Evolutionary conservation across 2,888 invertebrate species (phyloP), one percentile per base, ranked within the genome.

Genomic region (Mythimna ferrago): DNA sequence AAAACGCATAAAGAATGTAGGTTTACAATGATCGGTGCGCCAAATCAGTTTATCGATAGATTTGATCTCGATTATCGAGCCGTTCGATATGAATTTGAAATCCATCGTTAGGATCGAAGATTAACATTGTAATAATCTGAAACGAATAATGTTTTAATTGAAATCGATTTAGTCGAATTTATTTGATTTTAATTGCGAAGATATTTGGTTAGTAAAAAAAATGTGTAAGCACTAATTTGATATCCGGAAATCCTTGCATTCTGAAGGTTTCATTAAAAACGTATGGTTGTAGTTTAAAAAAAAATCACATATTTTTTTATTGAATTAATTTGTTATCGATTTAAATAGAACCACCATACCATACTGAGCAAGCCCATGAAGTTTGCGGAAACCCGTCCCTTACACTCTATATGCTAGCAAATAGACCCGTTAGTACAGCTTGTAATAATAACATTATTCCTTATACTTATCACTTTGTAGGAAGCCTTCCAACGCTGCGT

Each of bases 1-100:
- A 85, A 84, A 83, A 80, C 82, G 86, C 81, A 81, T 79, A 79
- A 80, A 84, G 82, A 86, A 84, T 83, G 81, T 69, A 54, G 21
- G 54, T 71, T 60, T 67, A 66, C n/a, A 80, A 73, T 76, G 67
- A 85, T 82, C 60, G 11, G 21, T 56, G 14, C 10, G 62, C 60
- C 57, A 9, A 83, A 82, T 81, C 74, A 51, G 61, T 72, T 71
- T 80, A 84, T 80, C 76, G 56, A 73, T 67, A 38, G 10, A 66
- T 60, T 66, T 68, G 53, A 73, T 73, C 67, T 73, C 70, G 65
- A 75, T 78, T 79, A 76, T 70, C 66, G 68, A 68, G 58, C 41
- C 32, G 68, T 53, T 80, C 65, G 66, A 72, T 78, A 78, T 75
- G 48, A 73, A 75, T 82, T 80, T 48, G 44, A 80, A 77, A 81